These are phyloP conservation scores for Parambassis ranga DNA, from an alignment of 2,797 vertebrate species.

Conservation along the genomic window DNA sequence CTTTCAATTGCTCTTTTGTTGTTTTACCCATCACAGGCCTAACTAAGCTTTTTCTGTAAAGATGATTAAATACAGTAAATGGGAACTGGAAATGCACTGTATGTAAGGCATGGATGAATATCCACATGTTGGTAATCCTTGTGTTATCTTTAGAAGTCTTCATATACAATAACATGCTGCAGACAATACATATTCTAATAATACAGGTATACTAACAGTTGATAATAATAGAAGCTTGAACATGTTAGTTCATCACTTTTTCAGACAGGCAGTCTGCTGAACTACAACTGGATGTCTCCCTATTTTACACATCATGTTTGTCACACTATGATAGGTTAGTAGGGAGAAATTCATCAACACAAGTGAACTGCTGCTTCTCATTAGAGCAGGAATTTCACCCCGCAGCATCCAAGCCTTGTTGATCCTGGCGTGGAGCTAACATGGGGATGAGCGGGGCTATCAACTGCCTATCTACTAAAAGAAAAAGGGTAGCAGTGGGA, in stretches of 20 bases:
- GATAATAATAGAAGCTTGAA: too few species aligned
- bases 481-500: constrained; percentile 48
- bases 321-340: constrained; percentile 35
- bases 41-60: constrained; percentile 66
- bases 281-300: constrained; percentile 5
- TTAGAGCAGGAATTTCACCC: constrained; percentile 64
- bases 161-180: too few species aligned
- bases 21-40: constrained; percentile 58
- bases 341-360: constrained; percentile 47
- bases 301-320: constrained; percentile 14
- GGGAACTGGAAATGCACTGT: constrained; percentile 39
- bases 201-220: too few species aligned
- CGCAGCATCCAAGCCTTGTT: constrained; percentile 51
- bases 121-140: constrained; percentile 15
- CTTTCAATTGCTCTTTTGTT: constrained; percentile 66
- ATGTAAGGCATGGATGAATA: constrained; percentile 25
- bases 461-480: constrained; percentile 47
- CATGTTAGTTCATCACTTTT: too few species aligned
- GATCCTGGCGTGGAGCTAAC: constrained; percentile 58
- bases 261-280: too few species aligned
- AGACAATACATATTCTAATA: too few species aligned
- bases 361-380: constrained; percentile 60
- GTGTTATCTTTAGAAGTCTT: constrained; percentile 2
- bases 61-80: constrained; percentile 72
- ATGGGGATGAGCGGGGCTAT: constrained; percentile 48